phyloP scores from a whole-genome alignment of 2,797 vertebrate genomes.

The Dermochelys coriacea region DNA sequence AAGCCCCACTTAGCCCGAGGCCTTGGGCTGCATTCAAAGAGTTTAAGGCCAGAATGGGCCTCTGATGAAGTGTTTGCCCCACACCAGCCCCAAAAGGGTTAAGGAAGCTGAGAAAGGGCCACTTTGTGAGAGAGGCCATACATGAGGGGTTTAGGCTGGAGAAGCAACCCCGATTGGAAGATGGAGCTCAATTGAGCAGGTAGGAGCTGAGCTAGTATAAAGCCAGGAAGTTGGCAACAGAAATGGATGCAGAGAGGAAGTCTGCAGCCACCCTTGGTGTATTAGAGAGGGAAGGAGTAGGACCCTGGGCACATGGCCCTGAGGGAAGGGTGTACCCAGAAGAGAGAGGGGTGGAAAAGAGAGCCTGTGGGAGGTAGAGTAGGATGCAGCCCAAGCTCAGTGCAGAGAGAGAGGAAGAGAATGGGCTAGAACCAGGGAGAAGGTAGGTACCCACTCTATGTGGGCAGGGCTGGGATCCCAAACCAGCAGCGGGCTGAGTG shows the following conservation, averaged over 20 bases:
- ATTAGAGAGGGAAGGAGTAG: neutral
- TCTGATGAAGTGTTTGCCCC: neutral
- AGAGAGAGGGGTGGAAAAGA: neutral
- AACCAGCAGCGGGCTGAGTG: too few species aligned
- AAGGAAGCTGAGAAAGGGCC: neutral
- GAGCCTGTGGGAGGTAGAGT: neutral
- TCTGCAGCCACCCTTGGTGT: too few species aligned
- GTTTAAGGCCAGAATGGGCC: neutral
- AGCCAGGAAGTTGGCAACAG: neutral
- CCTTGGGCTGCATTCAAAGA: neutral
- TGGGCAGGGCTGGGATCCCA: too few species aligned
- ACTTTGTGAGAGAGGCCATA: neutral
- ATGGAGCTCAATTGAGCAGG: neutral
- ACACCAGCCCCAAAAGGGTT: neutral
- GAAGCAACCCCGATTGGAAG: neutral
- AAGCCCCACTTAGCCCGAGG: too few species aligned
- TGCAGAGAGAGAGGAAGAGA: too few species aligned
- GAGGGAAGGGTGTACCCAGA: neutral
- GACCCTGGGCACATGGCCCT: too few species aligned
- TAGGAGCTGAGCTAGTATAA: neutral
- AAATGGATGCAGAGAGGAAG: neutral
- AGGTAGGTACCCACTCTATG: too few species aligned
- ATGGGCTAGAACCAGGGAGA: too few species aligned
- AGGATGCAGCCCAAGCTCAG: neutral
- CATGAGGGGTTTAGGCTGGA: neutral